Conservation (phyloP, 2,888 invertebrate species). For the Lasioglossum marginatum region DNA sequence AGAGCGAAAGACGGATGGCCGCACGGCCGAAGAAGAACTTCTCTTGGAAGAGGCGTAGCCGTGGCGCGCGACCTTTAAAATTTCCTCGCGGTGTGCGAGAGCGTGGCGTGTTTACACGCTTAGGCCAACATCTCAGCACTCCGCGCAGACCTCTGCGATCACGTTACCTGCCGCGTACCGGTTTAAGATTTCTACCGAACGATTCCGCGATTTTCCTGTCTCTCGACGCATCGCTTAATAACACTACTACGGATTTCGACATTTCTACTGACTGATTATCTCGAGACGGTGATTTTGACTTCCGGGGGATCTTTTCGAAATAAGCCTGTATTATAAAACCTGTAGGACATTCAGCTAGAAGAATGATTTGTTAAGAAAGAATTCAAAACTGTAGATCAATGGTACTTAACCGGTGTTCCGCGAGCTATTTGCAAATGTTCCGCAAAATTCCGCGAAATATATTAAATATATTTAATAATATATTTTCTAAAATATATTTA, state of each 20-base stretch:
- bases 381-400: no score
- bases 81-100: conserved; percentile 71
- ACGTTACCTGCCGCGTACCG: conserved; percentile 50
- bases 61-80: conserved; percentile 77
- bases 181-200: conserved; percentile 55
- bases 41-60: conserved; percentile 65
- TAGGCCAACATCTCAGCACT: conserved; percentile 70
- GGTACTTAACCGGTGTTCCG: no score
- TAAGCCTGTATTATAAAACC: no score
- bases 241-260: neutral
- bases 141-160: conserved; percentile 50
- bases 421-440: no score
- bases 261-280: neutral
- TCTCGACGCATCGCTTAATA: neutral
- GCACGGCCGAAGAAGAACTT: conserved; percentile 51
- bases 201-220: conserved; percentile 34
- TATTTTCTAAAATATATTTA: no score
- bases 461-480: no score
- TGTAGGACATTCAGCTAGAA: no score
- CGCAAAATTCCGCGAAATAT: no score
- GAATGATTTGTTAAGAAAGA: no score
- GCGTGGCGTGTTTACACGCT: conserved; percentile 68
- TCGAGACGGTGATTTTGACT: neutral
- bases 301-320: neutral
- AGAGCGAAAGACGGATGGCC: conserved; percentile 74